Evolutionary conservation across 2,797 vertebrate genomes (phyloP), one percentile per base, ranked within the genome.

Genomic region (Dendrocincla tyrannina): DNA sequence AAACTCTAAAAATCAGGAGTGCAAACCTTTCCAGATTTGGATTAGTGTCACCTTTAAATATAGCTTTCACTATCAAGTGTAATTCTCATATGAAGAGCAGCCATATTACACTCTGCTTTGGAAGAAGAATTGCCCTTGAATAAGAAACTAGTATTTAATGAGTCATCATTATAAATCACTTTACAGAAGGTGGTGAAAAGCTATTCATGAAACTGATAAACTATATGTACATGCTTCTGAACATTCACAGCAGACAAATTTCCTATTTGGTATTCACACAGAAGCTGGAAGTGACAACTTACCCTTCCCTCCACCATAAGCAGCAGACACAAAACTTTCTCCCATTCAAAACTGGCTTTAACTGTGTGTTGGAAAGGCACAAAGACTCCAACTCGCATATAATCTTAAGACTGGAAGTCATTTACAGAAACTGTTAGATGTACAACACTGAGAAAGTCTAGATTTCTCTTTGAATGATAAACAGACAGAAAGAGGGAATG

Each of bases 91-190:
- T 23, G 64, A 68, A 79, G n/a, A 89, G 22, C 15, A 91, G 47
- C 24, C 64, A 47, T 93, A 63, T 52, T 76, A 50, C 17, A 49
- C 10, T 23, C 33, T 77, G 19, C 41, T 91, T 91, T 85, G 39
- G 58, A 90, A 89, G 62, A 93, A 89, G 37, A 58, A 92, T 77
- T 4, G 1, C 27, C 60, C 47, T 76, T 52, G 64, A 94, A 94
- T 87, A 85, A 50, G 53, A 83, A 91, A 62, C 53, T 66, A 76
- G 27, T 64, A 59, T 79, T 89, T 93, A 92, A 79, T 76, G 32
- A 89, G 33, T 73, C 60, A 91, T 88, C 80, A 89, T 44, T 91
- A 79, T 82, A 92, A 95, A 93, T 92, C 70, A 92, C 33, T 92
- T 94, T 74, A 87, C 13, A 60, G n/a, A 67, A 60, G 41, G 56